These are phyloP conservation scores for Cephus cinctus DNA, from an alignment of 1,140 invertebrate species.

Conservation along the genomic window DNA sequence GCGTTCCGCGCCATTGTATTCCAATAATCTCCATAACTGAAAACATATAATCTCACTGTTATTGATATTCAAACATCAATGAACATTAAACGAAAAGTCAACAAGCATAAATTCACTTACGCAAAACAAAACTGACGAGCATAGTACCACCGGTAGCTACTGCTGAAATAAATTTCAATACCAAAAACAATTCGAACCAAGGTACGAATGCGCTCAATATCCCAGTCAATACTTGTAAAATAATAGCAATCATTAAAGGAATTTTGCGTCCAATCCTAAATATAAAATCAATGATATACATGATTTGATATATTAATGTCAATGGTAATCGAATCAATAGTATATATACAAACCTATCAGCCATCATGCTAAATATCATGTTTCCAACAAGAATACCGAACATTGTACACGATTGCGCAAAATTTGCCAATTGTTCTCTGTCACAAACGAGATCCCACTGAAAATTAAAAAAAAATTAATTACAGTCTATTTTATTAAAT, in stretches of 20 bases:
- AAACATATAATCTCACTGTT: constrained; percentile 17
- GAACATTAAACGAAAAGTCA: background rate
- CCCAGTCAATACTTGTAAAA: constrained; percentile 65
- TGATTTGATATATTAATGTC: constrained; percentile 4
- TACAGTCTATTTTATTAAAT: background rate
- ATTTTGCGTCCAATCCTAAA: constrained; percentile 68
- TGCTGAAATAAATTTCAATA: constrained; percentile 69
- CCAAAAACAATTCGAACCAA: constrained; percentile 68
- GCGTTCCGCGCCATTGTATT: constrained; percentile 64
- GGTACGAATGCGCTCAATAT: constrained; percentile 65
- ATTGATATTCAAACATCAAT: background rate
- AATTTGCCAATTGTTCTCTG: constrained; percentile 62
- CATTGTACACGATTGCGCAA: constrained; percentile 76
- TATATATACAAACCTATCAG: constrained; percentile 66
- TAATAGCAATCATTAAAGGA: constrained; percentile 65
- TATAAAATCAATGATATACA: constrained; percentile 22
- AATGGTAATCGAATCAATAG: background rate
- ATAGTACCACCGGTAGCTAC: constrained; percentile 68
- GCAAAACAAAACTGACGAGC: constrained; percentile 67
- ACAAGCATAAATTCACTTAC: constrained; percentile 35
- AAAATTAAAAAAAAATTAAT: constrained; percentile 19
- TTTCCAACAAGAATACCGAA: constrained; percentile 72
- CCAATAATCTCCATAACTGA: constrained; percentile 73
- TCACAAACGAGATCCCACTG: constrained; percentile 75
- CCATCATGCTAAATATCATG: constrained; percentile 70